Conservation (phyloP, 2,888 invertebrate species). For the Catonia carolina region DNA sequence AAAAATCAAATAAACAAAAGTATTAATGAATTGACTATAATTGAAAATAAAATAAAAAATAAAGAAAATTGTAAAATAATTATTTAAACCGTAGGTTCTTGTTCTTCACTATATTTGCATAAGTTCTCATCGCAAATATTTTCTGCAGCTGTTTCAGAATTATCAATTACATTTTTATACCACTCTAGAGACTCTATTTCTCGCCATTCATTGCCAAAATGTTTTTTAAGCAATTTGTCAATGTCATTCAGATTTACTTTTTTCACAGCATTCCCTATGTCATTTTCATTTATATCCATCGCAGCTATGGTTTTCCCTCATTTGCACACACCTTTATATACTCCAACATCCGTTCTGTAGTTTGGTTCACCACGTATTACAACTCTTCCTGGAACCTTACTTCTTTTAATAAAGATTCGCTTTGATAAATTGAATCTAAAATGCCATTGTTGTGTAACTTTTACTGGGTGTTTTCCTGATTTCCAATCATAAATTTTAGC, state of each 20-base stretch:
- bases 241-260: constrained; percentile 1
- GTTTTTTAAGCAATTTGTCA: not conserved
- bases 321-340: no score
- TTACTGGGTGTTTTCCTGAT: constrained; percentile 9
- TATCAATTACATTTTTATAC: not conserved
- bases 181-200: not conserved
- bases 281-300: no score
- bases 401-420: constrained; percentile 2
- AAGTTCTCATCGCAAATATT: no score
- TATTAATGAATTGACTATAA: no score
- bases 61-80: no score
- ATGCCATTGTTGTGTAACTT: constrained; percentile 7
- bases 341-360: not conserved
- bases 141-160: no score
- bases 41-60: no score
- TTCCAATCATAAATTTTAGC: constrained; percentile 28
- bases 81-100: no score
- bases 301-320: no score
- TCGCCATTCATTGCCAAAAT: not conserved
- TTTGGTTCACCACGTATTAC: not conserved
- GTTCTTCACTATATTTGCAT: no score
- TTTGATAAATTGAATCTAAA: constrained; percentile 19
- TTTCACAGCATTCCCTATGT: no score
- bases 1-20: no score
- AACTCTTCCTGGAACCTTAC: not conserved